phyloP scores from a whole-genome alignment of 2,888 invertebrate species.

The Anarsia innoxiella region DNA sequence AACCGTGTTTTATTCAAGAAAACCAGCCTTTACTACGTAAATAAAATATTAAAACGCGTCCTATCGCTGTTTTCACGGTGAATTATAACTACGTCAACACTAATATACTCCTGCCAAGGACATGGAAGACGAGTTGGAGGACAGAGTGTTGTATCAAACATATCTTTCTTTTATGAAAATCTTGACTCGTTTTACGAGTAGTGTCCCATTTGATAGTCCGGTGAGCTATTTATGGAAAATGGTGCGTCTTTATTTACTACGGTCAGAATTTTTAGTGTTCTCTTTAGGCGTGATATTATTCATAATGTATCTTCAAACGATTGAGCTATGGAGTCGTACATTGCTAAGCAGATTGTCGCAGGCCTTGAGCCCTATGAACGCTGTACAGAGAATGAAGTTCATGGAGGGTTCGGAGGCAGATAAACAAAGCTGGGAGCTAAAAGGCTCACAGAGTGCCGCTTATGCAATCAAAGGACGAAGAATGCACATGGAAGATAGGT shows the following conservation, averaged over 20 bases:
- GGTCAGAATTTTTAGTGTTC: constrained; percentile 86
- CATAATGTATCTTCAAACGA: constrained; percentile 87
- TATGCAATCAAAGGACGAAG: constrained; percentile 94
- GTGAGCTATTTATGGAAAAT: constrained; percentile 86
- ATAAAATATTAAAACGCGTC: constrained; percentile 2
- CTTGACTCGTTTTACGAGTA: constrained; percentile 86
- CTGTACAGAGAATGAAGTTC: constrained; percentile 76
- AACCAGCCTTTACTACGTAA: no score
- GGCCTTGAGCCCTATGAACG: constrained; percentile 77
- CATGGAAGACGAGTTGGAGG: constrained; percentile 96
- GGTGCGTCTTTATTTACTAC: constrained; percentile 84
- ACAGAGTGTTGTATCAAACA: constrained; percentile 90
- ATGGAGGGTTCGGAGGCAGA: constrained; percentile 73
- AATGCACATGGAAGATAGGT: constrained; percentile 95
- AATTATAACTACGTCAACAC: constrained; percentile 8
- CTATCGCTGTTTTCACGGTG: neutral
- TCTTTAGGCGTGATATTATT: constrained; percentile 81
- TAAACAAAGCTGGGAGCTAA: constrained; percentile 83
- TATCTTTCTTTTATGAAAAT: constrained; percentile 91
- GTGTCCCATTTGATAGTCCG: constrained; percentile 84
- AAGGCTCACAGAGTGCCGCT: constrained; percentile 84
- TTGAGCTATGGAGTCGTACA: constrained; percentile 87
- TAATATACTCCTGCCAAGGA: constrained; percentile 32
- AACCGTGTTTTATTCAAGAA: no score
- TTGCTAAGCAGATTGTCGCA: constrained; percentile 82